These are phyloP conservation scores for Atherix ibis DNA, from an alignment of 2,888 invertebrate genomes.

Conservation along the genomic window DNA sequence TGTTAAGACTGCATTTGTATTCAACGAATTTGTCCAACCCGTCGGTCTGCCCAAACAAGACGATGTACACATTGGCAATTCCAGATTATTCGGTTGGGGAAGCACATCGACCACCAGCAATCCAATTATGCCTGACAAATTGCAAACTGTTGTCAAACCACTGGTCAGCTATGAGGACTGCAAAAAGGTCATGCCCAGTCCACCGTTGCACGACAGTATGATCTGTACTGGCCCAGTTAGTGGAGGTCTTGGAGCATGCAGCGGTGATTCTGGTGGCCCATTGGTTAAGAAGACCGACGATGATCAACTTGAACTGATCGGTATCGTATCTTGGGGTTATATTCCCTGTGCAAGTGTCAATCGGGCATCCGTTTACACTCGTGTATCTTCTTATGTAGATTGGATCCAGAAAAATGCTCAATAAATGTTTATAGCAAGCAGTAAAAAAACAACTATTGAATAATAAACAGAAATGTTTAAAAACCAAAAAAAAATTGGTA, in stretches of 20 bases:
- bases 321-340: conserved; percentile 37
- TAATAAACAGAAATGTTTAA: too few species aligned
- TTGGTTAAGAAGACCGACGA: conserved; percentile 18
- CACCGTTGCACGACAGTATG: conserved; percentile 21
- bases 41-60: conserved; percentile 25
- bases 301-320: conserved; percentile 22
- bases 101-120: conserved; percentile 12
- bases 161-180: conserved; percentile 20
- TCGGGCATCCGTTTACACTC: conserved; percentile 34
- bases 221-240: conserved; percentile 33
- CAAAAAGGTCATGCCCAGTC: too few species aligned
- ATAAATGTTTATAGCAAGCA: too few species aligned
- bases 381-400: conserved; percentile 28
- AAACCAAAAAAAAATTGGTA: too few species aligned
- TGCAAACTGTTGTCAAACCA: conserved; percentile 22
- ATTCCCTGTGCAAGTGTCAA: conserved; percentile 32
- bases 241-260: conserved; percentile 33
- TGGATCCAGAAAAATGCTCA: too few species aligned
- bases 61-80: conserved; percentile 19
- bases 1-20: conserved; percentile 18
- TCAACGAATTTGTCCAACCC: conserved; percentile 23
- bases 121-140: conserved; percentile 15
- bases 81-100: conserved; percentile 34
- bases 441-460: too few species aligned
- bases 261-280: conserved; percentile 31